phyloP scores from a whole-genome alignment of 2,888 invertebrate species.

The Coremacera marginata region DNA sequence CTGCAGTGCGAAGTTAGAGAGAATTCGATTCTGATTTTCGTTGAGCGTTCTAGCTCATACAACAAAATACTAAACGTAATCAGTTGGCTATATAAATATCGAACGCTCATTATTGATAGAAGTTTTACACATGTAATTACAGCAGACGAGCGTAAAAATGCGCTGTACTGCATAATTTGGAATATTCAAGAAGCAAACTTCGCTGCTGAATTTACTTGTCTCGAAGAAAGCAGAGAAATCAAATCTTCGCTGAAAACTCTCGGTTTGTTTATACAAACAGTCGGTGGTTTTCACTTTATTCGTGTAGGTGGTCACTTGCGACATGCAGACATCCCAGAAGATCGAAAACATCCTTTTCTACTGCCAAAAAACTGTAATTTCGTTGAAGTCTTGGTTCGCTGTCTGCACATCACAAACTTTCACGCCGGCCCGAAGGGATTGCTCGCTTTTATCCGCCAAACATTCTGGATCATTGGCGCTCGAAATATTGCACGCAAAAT shows the following conservation, averaged over 20 bases:
- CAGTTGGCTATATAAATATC: neutral
- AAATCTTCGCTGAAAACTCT: slow-evolving; percentile 11
- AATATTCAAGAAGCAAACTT: slow-evolving; percentile 19
- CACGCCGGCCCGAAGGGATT: neutral
- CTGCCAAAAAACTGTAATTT: neutral
- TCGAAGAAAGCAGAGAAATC: neutral
- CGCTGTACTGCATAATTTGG: slow-evolving; percentile 9
- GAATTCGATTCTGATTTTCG: neutral
- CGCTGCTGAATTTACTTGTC: neutral
- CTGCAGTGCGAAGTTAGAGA: neutral
- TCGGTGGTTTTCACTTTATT: neutral
- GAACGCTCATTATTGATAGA: neutral
- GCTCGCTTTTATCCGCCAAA: neutral
- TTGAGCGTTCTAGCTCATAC: neutral
- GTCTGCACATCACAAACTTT: neutral
- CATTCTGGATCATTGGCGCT: neutral
- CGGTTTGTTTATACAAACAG: neutral
- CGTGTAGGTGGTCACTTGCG: neutral
- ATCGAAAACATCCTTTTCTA: neutral
- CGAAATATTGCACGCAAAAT: neutral
- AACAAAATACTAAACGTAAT: slow-evolving; percentile 6
- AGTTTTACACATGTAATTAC: neutral
- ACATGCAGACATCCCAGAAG: neutral
- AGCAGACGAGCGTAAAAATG: slow-evolving; percentile 10
- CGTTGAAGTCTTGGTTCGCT: neutral